A percentile compares a stretch with the other conserved stretches of the same genome.
These are phyloP conservation scores for Gymnogyps californianus DNA, from an alignment of 2,113 vertebrate species.

Conservation along the genomic window DNA sequence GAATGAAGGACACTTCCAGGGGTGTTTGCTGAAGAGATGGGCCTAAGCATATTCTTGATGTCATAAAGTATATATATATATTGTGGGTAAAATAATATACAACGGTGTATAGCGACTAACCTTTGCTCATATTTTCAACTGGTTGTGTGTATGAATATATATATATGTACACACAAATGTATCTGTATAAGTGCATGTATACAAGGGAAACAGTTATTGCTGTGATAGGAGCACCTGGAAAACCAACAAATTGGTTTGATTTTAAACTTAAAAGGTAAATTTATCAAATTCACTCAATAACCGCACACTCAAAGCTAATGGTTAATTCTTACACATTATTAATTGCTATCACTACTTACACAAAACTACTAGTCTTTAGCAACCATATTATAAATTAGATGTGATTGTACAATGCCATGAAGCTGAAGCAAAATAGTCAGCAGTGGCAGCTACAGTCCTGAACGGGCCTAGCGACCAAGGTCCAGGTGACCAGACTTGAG, in stretches of 20 bases:
- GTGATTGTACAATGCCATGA: neutral
- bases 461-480: neutral
- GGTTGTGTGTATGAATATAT: neutral
- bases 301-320: rapidly evolving
- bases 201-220: neutral
- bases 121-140: neutral
- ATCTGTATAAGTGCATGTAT: neutral
- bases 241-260: neutral
- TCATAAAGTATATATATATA: neutral
- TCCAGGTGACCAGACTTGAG: neutral
- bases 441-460: neutral
- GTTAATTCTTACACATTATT: neutral
- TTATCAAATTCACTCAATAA: neutral
- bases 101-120: neutral
- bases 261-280: neutral
- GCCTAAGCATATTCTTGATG: neutral
- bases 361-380: neutral
- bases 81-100: neutral
- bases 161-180: neutral
- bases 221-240: neutral
- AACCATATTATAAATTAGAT: neutral
- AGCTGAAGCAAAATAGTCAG: neutral
- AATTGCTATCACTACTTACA: neutral
- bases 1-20: neutral
- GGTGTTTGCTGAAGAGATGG: neutral